Evolutionary conservation across 2,888 invertebrate species (phyloP).

Genomic region (Empis stercorea): DNA sequence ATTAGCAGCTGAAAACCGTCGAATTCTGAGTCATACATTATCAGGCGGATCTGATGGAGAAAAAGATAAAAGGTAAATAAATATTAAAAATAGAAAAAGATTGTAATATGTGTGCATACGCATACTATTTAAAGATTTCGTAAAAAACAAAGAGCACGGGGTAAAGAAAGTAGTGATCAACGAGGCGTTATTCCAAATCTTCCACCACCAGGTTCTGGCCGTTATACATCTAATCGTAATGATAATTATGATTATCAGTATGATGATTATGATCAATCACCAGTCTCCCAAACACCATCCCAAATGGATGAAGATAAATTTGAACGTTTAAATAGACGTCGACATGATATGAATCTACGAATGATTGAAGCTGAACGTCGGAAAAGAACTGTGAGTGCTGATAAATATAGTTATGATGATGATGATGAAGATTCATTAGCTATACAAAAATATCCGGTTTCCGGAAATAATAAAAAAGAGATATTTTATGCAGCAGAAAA

Average conservation of each 20-base stretch:
- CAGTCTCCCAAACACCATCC: constrained; percentile 17
- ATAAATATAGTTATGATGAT: constrained; percentile 15
- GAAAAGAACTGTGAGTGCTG: constrained; percentile 16
- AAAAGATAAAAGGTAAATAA: constrained; percentile 39
- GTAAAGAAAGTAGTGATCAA: constrained; percentile 31
- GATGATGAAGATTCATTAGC: constrained; percentile 13
- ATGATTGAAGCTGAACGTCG: constrained; percentile 31
- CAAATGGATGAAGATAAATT: constrained; percentile 35
- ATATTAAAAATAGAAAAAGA: not conserved
- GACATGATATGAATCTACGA: constrained; percentile 34
- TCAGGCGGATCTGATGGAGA: constrained; percentile 44
- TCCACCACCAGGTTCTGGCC: constrained; percentile 13
- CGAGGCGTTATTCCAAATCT: constrained; percentile 3
- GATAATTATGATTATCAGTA: constrained; percentile 32
- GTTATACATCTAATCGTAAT: constrained; percentile 8
- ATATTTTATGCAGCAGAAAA: constrained; percentile 13
- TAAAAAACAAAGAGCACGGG: constrained; percentile 39
- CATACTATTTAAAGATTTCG: constrained; percentile 23
- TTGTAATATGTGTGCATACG: not conserved
- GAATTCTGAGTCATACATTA: constrained; percentile 26
- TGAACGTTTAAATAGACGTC: constrained; percentile 32
- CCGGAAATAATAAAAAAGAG: constrained; percentile 11
- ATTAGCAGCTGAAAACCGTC: constrained; percentile 26
- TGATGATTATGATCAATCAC: constrained; percentile 4
- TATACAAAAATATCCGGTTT: constrained; percentile 5